A percentile compares a stretch with the other conserved stretches of the same genome.
Evolutionary conservation across 1,140 invertebrate genomes (phyloP).

Genomic region (Popillia japonica): DNA sequence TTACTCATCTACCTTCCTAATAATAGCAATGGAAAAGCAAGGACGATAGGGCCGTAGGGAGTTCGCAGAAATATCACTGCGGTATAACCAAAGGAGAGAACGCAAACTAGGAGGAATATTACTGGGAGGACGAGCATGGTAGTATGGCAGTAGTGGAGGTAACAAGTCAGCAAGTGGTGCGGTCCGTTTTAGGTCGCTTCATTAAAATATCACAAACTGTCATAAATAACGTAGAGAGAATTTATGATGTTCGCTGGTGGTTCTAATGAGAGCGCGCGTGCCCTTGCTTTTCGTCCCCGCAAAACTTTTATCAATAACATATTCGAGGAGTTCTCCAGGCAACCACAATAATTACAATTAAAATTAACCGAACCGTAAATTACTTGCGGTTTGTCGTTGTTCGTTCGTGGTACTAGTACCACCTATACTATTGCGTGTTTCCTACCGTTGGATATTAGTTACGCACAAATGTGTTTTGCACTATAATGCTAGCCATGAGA

Average conservation of each 20-base stretch:
- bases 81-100: neutral
- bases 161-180: slow-evolving; percentile 9
- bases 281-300: neutral
- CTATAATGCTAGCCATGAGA: no score
- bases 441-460: neutral
- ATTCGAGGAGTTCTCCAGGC: neutral
- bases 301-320: slow-evolving; percentile 39
- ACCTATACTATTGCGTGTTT: neutral
- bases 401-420: no score
- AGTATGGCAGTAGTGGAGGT: neutral
- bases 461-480: neutral
- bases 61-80: neutral
- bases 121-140: neutral
- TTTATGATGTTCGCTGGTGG: slow-evolving; percentile 12
- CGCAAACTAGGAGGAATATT: neutral
- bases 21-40: neutral
- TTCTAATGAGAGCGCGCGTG: slow-evolving; percentile 22
- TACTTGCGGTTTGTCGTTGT: slow-evolving; percentile 31
- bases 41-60: neutral
- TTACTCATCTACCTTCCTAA: neutral
- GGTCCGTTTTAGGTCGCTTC: slow-evolving; percentile 14
- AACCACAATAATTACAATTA: slow-evolving; percentile 35
- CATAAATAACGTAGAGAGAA: slow-evolving; percentile 13
- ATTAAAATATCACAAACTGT: slow-evolving; percentile 34
- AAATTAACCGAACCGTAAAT: slow-evolving; percentile 34